Evolutionary conservation across 1,140 invertebrate genomes (phyloP).

Genomic region (Macrostomum lignano): DNA sequence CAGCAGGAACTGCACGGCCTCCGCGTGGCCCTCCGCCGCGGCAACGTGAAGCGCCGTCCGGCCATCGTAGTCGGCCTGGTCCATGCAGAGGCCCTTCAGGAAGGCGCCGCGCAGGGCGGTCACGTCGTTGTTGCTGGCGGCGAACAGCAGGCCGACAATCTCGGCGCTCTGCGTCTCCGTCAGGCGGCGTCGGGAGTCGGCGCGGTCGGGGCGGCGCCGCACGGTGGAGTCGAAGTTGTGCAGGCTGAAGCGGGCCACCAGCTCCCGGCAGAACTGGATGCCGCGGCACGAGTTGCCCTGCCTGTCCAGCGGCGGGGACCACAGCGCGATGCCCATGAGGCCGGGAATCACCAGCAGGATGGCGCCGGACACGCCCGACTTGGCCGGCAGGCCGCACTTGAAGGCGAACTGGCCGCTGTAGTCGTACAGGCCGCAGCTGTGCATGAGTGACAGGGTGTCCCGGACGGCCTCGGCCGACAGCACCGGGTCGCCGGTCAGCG

Average conservation of each 20-base stretch:
- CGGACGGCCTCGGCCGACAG: conserved; percentile 36
- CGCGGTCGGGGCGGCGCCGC: neutral
- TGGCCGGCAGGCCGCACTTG: conserved; percentile 74
- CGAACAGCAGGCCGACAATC: no score
- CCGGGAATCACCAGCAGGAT: conserved; percentile 81
- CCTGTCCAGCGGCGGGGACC: conserved; percentile 63
- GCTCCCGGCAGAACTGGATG: conserved; percentile 48
- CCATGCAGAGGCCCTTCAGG: no score
- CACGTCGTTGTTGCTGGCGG: no score
- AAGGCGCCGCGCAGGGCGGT: no score
- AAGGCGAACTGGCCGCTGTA: conserved; percentile 94
- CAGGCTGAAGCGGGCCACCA: conserved; percentile 3
- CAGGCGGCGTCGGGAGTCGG: conserved; percentile 1
- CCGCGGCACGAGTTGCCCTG: conserved; percentile 65
- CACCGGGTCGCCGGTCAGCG: conserved; percentile 69
- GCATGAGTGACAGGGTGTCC: conserved; percentile 46
- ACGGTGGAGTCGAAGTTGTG: conserved; percentile 29
- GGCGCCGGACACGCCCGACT: conserved; percentile 73
- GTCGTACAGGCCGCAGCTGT: conserved; percentile 84
- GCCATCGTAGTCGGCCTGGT: no score
- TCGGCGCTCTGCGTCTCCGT: no score
- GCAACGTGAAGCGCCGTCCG: no score
- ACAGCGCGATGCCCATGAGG: conserved; percentile 44
- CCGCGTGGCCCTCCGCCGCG: no score
- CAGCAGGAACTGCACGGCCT: no score